Conservation (phyloP, 1,140 invertebrate genomes). For the Oryctes rhinoceros region DNA sequence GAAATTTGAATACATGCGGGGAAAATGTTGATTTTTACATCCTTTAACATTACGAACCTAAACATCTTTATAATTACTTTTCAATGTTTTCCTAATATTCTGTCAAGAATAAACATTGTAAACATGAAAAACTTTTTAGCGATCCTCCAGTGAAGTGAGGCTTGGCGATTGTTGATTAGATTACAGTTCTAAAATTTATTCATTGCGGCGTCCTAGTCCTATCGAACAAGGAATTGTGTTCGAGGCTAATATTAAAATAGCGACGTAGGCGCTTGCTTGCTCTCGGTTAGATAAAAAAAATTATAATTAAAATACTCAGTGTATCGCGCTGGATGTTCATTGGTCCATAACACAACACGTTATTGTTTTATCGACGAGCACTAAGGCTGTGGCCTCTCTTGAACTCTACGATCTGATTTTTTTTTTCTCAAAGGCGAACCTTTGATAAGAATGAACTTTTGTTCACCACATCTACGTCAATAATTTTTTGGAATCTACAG, state of each 20-base stretch:
- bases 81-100: no score
- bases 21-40: no score
- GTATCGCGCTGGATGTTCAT: conserved; percentile 19
- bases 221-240: conserved; percentile 8
- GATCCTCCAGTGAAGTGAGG: no score
- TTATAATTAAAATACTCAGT: background rate
- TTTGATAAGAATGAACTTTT: conserved; percentile 4
- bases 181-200: background rate
- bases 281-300: background rate
- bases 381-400: conserved; percentile 20
- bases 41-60: no score
- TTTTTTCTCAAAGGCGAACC: background rate
- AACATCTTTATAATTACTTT: no score
- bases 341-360: conserved; percentile 10
- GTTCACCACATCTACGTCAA: background rate
- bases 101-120: no score
- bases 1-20: no score
- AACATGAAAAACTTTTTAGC: no score
- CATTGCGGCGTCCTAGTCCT: background rate
- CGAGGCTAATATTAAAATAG: background rate
- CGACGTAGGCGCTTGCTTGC: background rate
- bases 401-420: conserved; percentile 3
- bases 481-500: background rate
- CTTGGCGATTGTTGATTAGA: no score
- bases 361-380: conserved; percentile 12